phyloP scores from a whole-genome alignment of 2,113 vertebrate species.

The Seriola aureovittata region DNA sequence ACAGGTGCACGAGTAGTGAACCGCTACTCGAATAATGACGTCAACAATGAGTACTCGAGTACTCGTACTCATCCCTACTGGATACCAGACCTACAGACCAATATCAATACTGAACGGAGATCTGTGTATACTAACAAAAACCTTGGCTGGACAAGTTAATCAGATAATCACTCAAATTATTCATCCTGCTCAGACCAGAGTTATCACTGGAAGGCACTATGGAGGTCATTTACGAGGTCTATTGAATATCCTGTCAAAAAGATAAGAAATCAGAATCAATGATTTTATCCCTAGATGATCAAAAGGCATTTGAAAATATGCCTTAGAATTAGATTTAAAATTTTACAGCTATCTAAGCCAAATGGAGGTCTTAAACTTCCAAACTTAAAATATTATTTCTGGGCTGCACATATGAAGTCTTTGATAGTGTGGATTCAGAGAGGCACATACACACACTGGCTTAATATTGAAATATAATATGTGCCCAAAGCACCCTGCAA shows the following conservation, averaged over 20 bases:
- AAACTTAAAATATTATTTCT: conserved; percentile 12
- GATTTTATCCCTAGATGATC: neutral
- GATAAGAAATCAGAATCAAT: neutral
- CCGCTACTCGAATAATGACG: no score
- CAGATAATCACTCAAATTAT: neutral
- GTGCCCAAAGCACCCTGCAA: no score
- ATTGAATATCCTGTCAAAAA: neutral
- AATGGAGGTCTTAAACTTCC: neutral
- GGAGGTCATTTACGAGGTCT: neutral
- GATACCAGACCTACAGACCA: neutral
- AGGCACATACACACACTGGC: neutral
- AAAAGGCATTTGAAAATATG: conserved; percentile 8
- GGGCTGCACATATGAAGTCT: conserved; percentile 10
- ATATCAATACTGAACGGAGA: neutral
- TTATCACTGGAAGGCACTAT: neutral
- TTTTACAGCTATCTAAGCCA: neutral
- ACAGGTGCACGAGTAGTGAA: no score
- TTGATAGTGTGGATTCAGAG: neutral
- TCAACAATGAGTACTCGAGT: no score
- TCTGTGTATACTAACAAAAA: neutral
- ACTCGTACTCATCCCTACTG: no score
- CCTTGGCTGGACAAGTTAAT: neutral
- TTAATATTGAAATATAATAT: no score
- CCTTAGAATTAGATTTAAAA: conserved; percentile 30
- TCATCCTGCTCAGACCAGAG: neutral